Evolutionary conservation across 2,888 invertebrate species (phyloP).

Genomic region (Panzeria rudis): DNA sequence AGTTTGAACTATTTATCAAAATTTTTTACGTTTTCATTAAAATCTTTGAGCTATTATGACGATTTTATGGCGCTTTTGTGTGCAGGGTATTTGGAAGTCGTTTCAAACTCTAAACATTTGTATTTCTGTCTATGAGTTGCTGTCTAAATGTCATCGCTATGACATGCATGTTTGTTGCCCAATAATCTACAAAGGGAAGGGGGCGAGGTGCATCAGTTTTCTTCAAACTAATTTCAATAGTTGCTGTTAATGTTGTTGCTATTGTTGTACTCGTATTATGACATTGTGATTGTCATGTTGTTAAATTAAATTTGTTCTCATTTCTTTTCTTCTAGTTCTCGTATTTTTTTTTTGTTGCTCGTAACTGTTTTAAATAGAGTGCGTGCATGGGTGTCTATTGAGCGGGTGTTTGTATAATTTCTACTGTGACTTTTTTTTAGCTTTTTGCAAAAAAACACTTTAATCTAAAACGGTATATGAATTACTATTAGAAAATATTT

Average conservation of each 20-base stretch:
- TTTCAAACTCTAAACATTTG: neutral
- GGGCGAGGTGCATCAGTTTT: conserved; percentile 16
- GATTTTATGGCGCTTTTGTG: no score
- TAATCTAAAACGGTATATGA: conserved; percentile 35
- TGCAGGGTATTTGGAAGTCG: neutral
- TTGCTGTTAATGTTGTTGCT: conserved; percentile 5
- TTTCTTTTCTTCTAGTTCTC: conserved; percentile 18
- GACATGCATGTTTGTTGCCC: neutral
- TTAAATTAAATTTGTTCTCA: conserved; percentile 50
- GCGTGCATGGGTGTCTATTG: neutral
- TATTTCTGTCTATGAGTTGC: neutral
- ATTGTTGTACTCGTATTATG: conserved; percentile 35
- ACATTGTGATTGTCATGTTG: conserved; percentile 56
- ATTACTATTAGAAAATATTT: conserved; percentile 7
- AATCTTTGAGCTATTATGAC: no score
- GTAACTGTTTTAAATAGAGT: neutral
- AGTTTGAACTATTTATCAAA: no score
- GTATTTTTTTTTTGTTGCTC: neutral
- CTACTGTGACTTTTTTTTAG: conserved; percentile 11
- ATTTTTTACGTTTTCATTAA: no score
- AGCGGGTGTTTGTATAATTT: conserved; percentile 5
- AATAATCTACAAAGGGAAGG: neutral
- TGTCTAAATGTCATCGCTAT: neutral
- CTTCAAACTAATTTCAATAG: conserved; percentile 9
- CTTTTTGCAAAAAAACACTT: conserved; percentile 12